phyloP scores from a whole-genome alignment of 2,797 vertebrate genomes.

The Sus cebifrons region DNA sequence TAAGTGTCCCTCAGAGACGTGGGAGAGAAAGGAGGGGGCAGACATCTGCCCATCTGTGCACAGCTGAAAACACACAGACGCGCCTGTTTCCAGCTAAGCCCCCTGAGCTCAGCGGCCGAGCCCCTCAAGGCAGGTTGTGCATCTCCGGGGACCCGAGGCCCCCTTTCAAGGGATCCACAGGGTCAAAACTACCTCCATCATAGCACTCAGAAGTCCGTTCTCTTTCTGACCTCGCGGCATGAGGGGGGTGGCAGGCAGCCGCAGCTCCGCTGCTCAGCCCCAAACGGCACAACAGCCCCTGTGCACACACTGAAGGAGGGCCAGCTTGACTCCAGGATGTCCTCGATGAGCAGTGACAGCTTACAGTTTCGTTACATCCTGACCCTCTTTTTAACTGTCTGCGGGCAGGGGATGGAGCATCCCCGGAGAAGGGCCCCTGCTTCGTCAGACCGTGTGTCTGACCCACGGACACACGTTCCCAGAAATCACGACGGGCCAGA shows the following conservation, averaged over 20 bases:
- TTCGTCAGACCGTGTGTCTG: no score
- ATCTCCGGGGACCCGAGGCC: no score
- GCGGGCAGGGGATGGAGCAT: no score
- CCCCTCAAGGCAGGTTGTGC: neutral
- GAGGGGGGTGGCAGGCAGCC: fast-evolving
- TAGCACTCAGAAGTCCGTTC: neutral
- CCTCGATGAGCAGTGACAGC: neutral
- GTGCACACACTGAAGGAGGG: neutral
- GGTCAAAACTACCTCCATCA: no score
- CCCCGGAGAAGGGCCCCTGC: no score
- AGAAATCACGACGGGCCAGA: no score
- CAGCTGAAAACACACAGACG: neutral
- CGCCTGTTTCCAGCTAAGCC: neutral
- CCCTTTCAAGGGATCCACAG: neutral
- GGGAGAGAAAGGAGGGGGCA: fast-evolving
- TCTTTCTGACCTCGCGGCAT: neutral
- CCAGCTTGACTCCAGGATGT: neutral
- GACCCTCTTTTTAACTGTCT: neutral
- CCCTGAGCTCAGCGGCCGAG: fast-evolving
- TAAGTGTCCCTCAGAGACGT: fast-evolving
- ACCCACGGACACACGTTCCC: no score
- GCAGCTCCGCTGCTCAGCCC: neutral
- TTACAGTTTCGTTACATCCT: neutral
- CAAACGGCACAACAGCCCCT: fast-evolving
- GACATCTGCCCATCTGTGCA: neutral